phyloP scores from a whole-genome alignment of 2,888 invertebrate genomes.

The Coenonympha glycerion region DNA sequence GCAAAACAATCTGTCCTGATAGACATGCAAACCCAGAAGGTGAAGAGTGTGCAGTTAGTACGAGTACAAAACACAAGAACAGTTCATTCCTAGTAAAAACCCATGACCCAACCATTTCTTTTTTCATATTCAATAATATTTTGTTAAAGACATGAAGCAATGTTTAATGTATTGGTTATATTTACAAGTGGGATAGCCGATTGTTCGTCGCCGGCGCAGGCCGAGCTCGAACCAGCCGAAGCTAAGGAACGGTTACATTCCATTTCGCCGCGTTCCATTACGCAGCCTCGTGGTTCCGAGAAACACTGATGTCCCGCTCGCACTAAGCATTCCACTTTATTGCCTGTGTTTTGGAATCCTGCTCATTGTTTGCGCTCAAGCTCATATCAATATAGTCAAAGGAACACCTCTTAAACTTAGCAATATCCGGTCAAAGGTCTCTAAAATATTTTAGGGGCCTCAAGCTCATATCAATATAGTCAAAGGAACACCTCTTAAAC shows the following conservation, averaged over 20 bases:
- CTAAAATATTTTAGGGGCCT: slow-evolving; percentile 29
- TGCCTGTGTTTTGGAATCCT: slow-evolving; percentile 67
- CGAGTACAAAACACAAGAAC: neutral
- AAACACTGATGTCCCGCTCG: slow-evolving; percentile 66
- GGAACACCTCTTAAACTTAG: slow-evolving; percentile 44
- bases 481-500: slow-evolving; percentile 47
- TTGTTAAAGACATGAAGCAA: neutral
- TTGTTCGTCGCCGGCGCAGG: slow-evolving; percentile 34
- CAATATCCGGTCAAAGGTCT: slow-evolving; percentile 55
- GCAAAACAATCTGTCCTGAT: too few species aligned
- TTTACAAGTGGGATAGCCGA: slow-evolving; percentile 34
- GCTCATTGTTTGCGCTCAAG: slow-evolving; percentile 64
- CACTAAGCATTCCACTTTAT: slow-evolving; percentile 62
- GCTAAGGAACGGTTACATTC: slow-evolving; percentile 63
- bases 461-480: slow-evolving; percentile 59
- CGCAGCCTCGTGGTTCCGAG: slow-evolving; percentile 65
- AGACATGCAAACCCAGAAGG: too few species aligned
- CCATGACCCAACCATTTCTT: too few species aligned
- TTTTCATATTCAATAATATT: neutral
- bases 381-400: slow-evolving; percentile 60
- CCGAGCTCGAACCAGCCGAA: too few species aligned
- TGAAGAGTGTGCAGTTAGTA: too few species aligned
- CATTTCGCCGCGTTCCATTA: slow-evolving; percentile 62
- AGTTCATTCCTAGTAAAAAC: neutral
- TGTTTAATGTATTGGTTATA: slow-evolving; percentile 22